These are phyloP conservation scores for Odontocerum albicorne DNA, from an alignment of 2,888 invertebrate species.

Conservation along the genomic window DNA sequence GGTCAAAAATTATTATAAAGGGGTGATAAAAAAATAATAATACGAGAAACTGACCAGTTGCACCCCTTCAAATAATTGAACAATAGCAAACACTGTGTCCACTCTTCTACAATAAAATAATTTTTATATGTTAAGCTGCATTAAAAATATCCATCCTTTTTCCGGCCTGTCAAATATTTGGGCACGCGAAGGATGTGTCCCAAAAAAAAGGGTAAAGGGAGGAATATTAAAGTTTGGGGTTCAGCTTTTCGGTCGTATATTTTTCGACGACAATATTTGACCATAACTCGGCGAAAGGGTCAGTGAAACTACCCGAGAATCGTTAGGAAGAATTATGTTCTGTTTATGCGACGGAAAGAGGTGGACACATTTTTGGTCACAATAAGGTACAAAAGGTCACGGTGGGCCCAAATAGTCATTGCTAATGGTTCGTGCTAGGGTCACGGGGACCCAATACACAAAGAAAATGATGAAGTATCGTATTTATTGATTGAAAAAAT, in stretches of 20 bases:
- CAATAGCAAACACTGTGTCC: neutral
- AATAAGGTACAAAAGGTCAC: conserved; percentile 30
- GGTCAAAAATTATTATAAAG: neutral
- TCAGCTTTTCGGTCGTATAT: no score
- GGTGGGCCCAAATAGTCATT: conserved; percentile 26
- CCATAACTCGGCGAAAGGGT: conserved; percentile 35
- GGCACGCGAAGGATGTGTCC: conserved; percentile 19
- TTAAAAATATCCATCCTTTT: conserved; percentile 5
- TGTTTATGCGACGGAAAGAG: conserved; percentile 32
- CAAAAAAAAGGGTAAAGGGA: no score
- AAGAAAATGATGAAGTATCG: no score
- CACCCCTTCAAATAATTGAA: neutral
- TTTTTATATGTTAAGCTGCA: neutral
- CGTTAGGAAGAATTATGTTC: conserved; percentile 32
- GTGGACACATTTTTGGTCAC: conserved; percentile 24
- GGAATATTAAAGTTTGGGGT: no score
- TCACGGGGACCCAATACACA: neutral
- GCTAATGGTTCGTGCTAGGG: conserved; percentile 31
- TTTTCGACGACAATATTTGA: conserved; percentile 30
- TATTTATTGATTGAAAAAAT: no score
- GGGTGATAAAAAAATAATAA: neutral
- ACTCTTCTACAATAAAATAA: conserved; percentile 4
- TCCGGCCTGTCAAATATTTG: conserved; percentile 5
- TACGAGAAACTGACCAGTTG: neutral
- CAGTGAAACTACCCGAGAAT: conserved; percentile 18